Percentiles rank a stretch among this genome's conserved stretches.
Conservation (phyloP, 2,888 invertebrate genomes). For the Laspeyria flexula region DNA sequence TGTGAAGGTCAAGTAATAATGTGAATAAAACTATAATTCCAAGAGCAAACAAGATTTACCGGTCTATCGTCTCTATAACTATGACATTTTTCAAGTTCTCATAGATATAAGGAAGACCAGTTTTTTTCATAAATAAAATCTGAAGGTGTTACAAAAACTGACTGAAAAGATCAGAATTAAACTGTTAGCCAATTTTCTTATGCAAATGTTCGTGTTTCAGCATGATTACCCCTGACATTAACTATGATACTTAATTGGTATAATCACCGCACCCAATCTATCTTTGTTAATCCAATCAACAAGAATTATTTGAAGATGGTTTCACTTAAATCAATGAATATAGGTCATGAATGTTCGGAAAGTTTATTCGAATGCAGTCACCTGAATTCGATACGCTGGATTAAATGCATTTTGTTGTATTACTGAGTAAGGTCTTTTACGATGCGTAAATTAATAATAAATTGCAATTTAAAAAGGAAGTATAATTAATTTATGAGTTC, state of each 20-base stretch:
- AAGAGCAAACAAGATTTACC: constrained; percentile 19
- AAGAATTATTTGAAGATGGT: neutral
- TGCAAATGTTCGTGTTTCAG: constrained; percentile 16
- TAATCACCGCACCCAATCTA: constrained; percentile 25
- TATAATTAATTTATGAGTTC: too few species aligned
- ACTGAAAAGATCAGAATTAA: neutral
- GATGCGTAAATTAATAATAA: neutral
- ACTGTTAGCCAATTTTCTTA: constrained; percentile 9
- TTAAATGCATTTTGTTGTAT: neutral
- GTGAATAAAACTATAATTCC: constrained; percentile 18
- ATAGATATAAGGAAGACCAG: neutral
- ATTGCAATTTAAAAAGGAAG: too few species aligned
- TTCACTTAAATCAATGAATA: constrained; percentile 1
- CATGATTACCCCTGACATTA: constrained; percentile 31
- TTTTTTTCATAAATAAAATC: neutral
- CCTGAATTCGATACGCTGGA: neutral
- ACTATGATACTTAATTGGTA: constrained; percentile 22
- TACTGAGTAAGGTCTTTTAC: neutral
- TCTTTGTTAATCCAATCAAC: constrained; percentile 20
- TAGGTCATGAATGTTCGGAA: neutral
- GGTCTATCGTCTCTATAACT: neutral
- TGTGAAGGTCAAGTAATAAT: constrained; percentile 27
- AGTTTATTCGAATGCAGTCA: neutral
- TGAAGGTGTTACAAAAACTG: neutral
- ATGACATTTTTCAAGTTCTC: neutral